Base-by-base conservation (phyloP, 2,797 vertebrate species). In the Clarias fuscus region DNA sequence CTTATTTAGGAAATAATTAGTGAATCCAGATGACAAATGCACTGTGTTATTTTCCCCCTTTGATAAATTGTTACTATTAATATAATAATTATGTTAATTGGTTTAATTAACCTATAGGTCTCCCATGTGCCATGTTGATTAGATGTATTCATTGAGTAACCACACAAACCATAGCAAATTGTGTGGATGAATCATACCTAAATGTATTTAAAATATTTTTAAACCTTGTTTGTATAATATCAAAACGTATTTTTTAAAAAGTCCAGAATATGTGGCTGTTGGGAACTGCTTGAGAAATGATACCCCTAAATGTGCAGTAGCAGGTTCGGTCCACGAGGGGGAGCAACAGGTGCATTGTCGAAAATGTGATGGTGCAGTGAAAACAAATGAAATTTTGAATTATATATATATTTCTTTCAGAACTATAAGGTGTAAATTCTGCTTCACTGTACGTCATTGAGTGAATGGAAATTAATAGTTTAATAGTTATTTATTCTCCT, bases 241-340 rank as follows among this genome's bases (percentile, higher is more conserved):
- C 33, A 27, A 5, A 14, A 24, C n/a, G 13, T 2, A 24, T 53
- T 27, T 24, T 68, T 67, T n/a, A 27, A 43, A 58, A 40, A 33
- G 10, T 5, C 13, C 7, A 17, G 37, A 7, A 20, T 48, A 48
- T 53, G 14, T 80, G 33, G 1, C 7, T 37, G 30, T 82, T 67
- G 65, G 11, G 0, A 33, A 33, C 5, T 56, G 27, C 18, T 56
- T 56, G 7, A 68, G 20, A 62, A 82, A 33, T 0, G 43, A 20
- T 68, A 56, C 43, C 18, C 56, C 10, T 30, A n/a, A 56, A 87
- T 56, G 65, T 84, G 82, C 30, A 87, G 33, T 84, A 73, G 24
- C 82, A 65, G 40, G 24, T 80, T 64, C 17, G n/a, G 11, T 78
- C 86, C 86, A 87, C 67, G 4, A 18, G 86, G 37, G 76, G 75